Evolutionary conservation across 2,797 vertebrate genomes (phyloP), one percentile per base, ranked within the genome.

Genomic region (Hoplostethus atlanticus): DNA sequence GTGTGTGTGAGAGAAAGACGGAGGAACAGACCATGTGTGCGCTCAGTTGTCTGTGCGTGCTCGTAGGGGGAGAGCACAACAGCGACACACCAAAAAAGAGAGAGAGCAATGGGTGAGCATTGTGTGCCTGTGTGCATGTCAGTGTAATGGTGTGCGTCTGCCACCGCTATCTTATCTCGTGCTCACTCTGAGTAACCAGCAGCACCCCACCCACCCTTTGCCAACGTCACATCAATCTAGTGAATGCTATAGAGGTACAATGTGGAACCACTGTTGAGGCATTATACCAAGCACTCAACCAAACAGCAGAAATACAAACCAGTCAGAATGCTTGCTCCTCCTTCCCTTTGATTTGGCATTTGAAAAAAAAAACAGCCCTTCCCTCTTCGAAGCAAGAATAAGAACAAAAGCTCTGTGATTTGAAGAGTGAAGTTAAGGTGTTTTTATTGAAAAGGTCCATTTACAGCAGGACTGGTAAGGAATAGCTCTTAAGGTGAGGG

Each of bases 191-290:
- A 48, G 68, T 12, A 78, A 78, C 68, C 63, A 71, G 75, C 75
- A 42, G 70, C 11, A n/a, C 59, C 47, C 67, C 71, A 66, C 61
- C 47, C 67, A n/a, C 67, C 65, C 64, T 50, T 8, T 21, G 64
- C 64, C 64, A 60, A 69, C 71, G 62, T 84, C 56, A 50, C 77
- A 85, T 87, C 84, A 86, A 78, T 85, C 78, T 69, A 52, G 64
- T 64, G 64, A 75, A 81, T 73, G 73, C 77, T 55, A 16, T 21
- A 21, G 67, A 79, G 81, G 79, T 87, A 71, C 77, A 84, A 61
- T 28, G 76, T 85, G 83, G 76, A 87, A 84, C 76, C 64, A 34
- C 79, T 79, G 87, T 85, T 66, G 77, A 85, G 68, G 69, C 76
- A 77, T 81, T 76, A 59, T 21, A 21, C 34, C 68, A 13, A 31